Percentiles rank a stretch among this genome's conserved stretches.
Conservation (phyloP, 2,113 vertebrate genomes). For the Irena cyanogastra region DNA sequence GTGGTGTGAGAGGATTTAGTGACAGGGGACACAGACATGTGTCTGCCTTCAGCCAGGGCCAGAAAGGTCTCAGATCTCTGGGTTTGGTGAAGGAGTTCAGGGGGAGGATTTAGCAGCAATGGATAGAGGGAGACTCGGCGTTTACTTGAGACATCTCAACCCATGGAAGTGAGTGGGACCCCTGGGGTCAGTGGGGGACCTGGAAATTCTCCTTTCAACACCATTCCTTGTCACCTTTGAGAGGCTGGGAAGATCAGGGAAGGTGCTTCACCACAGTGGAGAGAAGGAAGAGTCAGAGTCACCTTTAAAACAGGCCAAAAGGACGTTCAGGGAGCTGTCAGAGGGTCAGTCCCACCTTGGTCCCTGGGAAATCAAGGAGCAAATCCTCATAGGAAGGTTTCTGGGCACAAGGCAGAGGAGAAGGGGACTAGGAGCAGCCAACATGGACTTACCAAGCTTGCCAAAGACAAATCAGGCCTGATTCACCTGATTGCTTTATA, state of each 20-base stretch:
- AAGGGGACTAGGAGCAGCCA: neutral
- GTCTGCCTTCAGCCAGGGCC: neutral
- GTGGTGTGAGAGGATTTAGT: neutral
- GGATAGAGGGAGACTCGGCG: neutral
- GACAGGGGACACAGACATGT: no score
- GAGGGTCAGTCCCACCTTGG: neutral
- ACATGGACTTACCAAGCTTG: rapidly evolving
- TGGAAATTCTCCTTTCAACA: neutral
- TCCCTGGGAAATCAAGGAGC: neutral
- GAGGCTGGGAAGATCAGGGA: neutral
- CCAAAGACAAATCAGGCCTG: neutral
- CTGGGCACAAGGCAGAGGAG: neutral
- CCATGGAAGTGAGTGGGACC: rapidly evolving
- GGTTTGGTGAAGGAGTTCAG: no score
- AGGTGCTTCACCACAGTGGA: no score
- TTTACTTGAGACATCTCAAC: neutral
- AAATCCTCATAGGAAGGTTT: neutral
- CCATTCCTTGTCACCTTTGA: neutral
- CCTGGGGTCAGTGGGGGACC: neutral
- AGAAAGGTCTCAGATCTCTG: neutral
- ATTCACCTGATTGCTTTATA: neutral
- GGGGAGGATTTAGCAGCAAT: neutral
- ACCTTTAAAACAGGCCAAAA: neutral
- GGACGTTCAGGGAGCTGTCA: neutral
- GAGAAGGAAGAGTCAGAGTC: neutral